Percentiles rank a stretch among this genome's conserved stretches.
Evolutionary conservation across 2,888 invertebrate species (phyloP).

Genomic region (Tipula confusa): DNA sequence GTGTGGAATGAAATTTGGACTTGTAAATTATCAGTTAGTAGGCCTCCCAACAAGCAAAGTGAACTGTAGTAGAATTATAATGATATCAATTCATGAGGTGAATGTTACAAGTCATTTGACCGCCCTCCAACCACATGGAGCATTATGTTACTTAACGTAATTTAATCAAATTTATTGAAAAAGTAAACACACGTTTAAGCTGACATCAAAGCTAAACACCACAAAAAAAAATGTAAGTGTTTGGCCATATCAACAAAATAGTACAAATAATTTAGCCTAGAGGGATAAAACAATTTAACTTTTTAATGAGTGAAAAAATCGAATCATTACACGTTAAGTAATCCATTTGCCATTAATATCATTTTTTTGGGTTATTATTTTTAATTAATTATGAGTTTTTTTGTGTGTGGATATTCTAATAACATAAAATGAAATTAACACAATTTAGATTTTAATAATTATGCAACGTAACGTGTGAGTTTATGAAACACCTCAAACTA

Average conservation of each 20-base stretch:
- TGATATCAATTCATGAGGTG: too few species aligned
- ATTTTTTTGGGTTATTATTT: too few species aligned
- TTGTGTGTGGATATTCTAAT: not conserved
- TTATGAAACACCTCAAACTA: not conserved
- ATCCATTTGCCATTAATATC: not conserved
- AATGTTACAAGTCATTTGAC: too few species aligned
- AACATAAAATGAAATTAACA: not conserved
- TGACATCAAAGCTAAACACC: too few species aligned
- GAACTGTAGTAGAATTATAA: too few species aligned
- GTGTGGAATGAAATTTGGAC: too few species aligned
- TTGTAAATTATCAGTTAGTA: too few species aligned
- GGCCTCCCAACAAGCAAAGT: too few species aligned
- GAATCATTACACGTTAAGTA: not conserved
- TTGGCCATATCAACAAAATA: not conserved
- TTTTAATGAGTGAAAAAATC: slow-evolving; percentile 1
- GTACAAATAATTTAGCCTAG: not conserved
- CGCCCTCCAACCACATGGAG: too few species aligned
- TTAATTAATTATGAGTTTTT: not conserved
- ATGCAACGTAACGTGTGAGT: not conserved
- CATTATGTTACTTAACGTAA: too few species aligned
- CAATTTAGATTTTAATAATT: not conserved
- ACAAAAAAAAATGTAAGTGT: not conserved
- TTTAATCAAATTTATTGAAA: too few species aligned
- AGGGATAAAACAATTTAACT: not conserved
- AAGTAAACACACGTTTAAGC: too few species aligned